These are phyloP conservation scores for Morelia viridis DNA, from an alignment of 2,797 vertebrate genomes.

Conservation along the genomic window DNA sequence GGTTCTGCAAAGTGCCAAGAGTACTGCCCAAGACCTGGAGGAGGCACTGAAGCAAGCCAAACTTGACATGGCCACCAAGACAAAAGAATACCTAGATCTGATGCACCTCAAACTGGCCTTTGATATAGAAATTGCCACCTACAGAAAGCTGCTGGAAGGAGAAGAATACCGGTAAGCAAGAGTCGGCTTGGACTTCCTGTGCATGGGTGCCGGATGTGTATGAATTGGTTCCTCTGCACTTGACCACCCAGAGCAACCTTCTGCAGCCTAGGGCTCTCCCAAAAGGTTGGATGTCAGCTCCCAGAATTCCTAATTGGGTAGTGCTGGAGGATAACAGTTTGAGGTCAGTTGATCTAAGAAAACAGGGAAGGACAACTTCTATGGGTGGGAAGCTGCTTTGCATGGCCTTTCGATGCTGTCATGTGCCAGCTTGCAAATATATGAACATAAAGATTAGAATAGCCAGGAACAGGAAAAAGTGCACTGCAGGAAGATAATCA, in stretches of 20 bases:
- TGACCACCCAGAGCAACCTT: background rate
- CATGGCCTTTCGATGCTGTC: background rate
- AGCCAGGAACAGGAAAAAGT: background rate
- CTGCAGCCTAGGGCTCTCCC: background rate
- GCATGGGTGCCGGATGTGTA: background rate
- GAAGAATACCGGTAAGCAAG: constrained; percentile 64
- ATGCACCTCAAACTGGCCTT: constrained; percentile 81
- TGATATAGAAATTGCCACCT: constrained; percentile 83
- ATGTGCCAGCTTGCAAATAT: background rate
- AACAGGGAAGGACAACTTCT: background rate
- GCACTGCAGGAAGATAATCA: background rate
- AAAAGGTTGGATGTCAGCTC: background rate
- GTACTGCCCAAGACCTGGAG: constrained; percentile 68
- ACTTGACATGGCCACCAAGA: constrained; percentile 73
- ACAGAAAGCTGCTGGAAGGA: constrained; percentile 79
- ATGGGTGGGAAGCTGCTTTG: background rate
- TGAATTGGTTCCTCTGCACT: background rate
- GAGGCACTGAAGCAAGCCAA: constrained; percentile 70
- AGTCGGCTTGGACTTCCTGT: no score
- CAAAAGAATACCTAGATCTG: constrained; percentile 78
- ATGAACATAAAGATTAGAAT: background rate
- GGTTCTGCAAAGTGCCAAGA: constrained; percentile 53
- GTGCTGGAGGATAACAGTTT: background rate
- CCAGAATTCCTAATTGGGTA: background rate
- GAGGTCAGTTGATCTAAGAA: background rate